Percentiles rank a stretch among this genome's conserved stretches.
phyloP scores from a whole-genome alignment of 2,888 invertebrate genomes.

The Parnassius smintheus region DNA sequence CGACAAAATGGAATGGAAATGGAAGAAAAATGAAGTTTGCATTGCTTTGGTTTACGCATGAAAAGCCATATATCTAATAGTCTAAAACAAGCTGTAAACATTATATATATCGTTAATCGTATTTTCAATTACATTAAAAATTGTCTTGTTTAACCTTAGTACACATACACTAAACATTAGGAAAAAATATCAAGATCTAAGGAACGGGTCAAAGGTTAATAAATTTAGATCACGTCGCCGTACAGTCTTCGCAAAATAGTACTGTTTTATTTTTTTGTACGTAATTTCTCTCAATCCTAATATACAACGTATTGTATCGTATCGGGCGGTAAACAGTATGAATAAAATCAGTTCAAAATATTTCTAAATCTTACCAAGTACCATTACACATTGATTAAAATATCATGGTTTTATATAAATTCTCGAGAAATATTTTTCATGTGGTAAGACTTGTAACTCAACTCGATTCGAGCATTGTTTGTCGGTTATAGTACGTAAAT shows the following conservation, averaged over 20 bases:
- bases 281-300: background rate
- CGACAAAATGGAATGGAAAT: background rate
- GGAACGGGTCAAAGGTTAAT: conserved; percentile 58
- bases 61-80: conserved; percentile 24
- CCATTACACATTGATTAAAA: background rate
- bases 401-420: background rate
- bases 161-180: conserved; percentile 62
- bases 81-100: conserved; percentile 4
- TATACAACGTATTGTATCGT: background rate
- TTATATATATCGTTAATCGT: background rate
- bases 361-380: conserved; percentile 13
- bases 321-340: conserved; percentile 18
- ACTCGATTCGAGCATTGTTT: background rate
- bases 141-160: conserved; percentile 54
- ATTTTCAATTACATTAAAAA: background rate
- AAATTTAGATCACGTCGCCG: conserved; percentile 48
- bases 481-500: conserved; percentile 1
- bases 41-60: conserved; percentile 25
- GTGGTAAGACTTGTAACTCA: background rate
- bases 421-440: background rate
- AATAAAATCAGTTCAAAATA: conserved; percentile 8
- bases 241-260: conserved; percentile 30
- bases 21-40: background rate
- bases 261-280: conserved; percentile 21
- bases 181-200: conserved; percentile 54